Evolutionary conservation across 2,113 vertebrate species (phyloP), one percentile per base, ranked within the genome.

Genomic region (Oncorhynchus nerka): DNA sequence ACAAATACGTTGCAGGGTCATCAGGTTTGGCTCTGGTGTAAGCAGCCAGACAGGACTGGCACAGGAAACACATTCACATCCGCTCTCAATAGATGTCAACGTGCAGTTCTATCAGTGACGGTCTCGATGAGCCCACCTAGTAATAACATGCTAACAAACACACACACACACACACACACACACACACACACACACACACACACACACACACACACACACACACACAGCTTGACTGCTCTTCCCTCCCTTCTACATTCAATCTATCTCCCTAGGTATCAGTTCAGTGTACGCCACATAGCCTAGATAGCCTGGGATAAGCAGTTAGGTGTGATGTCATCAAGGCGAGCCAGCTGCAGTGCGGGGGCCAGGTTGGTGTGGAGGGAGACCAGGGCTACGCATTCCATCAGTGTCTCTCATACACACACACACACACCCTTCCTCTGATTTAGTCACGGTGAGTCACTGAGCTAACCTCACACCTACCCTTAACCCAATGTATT

Each of bases 351-450:
- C 30, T 67, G 66, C 61, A 3, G 13, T 34, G 22, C 62, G 9
- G n/a, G 12, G 62, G 1, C 22, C 4, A 12, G 28, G 64, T 22
- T 24, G 11, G 24, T 22, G 24, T 28, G 39, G 62, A 28, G 30
- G 1, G 19, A n/a, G 81, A 88, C 86, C 61, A 12, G 55, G 81
- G 89, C 75, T 59, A 78, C 76, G 64, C 77, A 87, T 89, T 86
- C 85, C 76, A 80, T 76, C 30, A 48, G 67, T 55, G 67, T 68
- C 74, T 75, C 59, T 81, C 70, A 81, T 24, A 22, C 55, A 16
- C 13, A 48, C 71, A 59, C 26, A 51, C 73, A 81, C 80, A 79
- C 83, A 76, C 75, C 78, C 80, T 75, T 75, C 34, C 49, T 77
- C 70, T 86, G 79, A 82, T 61, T 82, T 24, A 71, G 65, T 72